Evolutionary conservation across 2,888 invertebrate genomes (phyloP).

Genomic region (Nomada goodeniana): DNA sequence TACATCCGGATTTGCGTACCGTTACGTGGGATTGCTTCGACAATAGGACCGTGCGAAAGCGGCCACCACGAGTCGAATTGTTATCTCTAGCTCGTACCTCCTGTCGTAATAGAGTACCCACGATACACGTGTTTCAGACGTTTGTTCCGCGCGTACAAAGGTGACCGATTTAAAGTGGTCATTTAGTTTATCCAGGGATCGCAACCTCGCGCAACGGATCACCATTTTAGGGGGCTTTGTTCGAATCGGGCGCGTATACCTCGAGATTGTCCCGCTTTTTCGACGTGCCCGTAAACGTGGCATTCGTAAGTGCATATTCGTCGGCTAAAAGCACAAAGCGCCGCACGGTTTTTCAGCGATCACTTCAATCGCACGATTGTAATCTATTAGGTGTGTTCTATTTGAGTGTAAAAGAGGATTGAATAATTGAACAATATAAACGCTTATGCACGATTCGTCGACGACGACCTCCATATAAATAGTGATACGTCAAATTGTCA

Average conservation of each 20-base stretch:
- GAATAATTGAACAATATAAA: not conserved
- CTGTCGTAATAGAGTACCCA: slow-evolving; percentile 49
- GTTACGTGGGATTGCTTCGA: slow-evolving; percentile 50
- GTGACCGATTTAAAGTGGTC: slow-evolving; percentile 42
- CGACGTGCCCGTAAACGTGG: not conserved
- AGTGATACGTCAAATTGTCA: not conserved
- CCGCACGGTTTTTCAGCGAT: not conserved
- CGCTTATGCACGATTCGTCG: not conserved
- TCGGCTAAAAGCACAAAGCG: slow-evolving; percentile 1
- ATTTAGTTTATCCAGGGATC: slow-evolving; percentile 48
- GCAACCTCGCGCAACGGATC: slow-evolving; percentile 16
- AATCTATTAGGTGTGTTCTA: not conserved
- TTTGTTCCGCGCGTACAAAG: slow-evolving; percentile 21
- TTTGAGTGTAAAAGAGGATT: not conserved
- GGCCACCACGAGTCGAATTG: slow-evolving; percentile 48
- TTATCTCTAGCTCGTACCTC: slow-evolving; percentile 37
- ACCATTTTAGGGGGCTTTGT: slow-evolving; percentile 7
- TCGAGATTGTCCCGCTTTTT: slow-evolving; percentile 19
- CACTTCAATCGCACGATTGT: not conserved
- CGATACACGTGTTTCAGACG: slow-evolving; percentile 42
- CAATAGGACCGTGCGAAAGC: slow-evolving; percentile 60
- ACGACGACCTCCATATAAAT: slow-evolving; percentile 7
- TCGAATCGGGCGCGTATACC: slow-evolving; percentile 15
- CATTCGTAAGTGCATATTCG: not conserved
- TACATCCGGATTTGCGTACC: slow-evolving; percentile 56